These are phyloP conservation scores for Mythimna impura DNA, from an alignment of 2,888 invertebrate genomes.

Conservation along the genomic window DNA sequence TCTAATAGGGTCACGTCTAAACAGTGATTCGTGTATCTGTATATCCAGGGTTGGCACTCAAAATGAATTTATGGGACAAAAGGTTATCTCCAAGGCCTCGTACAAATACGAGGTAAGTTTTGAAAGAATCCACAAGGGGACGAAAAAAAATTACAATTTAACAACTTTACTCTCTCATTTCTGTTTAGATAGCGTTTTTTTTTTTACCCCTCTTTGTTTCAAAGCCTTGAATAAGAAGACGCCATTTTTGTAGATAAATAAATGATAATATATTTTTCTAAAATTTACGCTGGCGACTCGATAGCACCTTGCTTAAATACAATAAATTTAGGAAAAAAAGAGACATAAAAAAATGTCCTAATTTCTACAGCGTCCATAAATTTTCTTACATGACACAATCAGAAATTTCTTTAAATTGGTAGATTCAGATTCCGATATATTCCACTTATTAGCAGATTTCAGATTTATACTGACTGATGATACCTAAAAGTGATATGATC, in stretches of 20 bases:
- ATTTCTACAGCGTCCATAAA: no score
- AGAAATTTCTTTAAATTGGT: no score
- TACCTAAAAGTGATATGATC: no score
- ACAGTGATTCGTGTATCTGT: constrained; percentile 54
- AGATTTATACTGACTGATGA: no score
- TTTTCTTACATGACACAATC: no score
- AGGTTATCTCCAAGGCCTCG: constrained; percentile 71
- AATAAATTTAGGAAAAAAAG: no score
- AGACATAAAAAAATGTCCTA: no score
- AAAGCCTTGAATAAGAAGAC: constrained; percentile 24
- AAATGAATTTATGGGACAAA: constrained; percentile 83
- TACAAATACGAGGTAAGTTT: constrained; percentile 58
- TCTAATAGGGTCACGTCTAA: constrained; percentile 46
- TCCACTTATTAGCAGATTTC: no score
- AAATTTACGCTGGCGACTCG: no score
- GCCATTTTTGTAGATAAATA: constrained; percentile 7
- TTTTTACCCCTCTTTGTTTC: constrained; percentile 39
- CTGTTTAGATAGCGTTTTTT: constrained; percentile 37
- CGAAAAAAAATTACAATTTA: constrained; percentile 58
- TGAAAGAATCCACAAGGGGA: constrained; percentile 24
- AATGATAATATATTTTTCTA: no score
- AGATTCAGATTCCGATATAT: no score
- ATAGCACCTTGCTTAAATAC: no score
- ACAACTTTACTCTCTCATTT: constrained; percentile 59
- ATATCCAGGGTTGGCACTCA: constrained; percentile 65